Base-by-base conservation (phyloP, 2,888 invertebrate genomes). In the Amphimallon solstitiale region DNA sequence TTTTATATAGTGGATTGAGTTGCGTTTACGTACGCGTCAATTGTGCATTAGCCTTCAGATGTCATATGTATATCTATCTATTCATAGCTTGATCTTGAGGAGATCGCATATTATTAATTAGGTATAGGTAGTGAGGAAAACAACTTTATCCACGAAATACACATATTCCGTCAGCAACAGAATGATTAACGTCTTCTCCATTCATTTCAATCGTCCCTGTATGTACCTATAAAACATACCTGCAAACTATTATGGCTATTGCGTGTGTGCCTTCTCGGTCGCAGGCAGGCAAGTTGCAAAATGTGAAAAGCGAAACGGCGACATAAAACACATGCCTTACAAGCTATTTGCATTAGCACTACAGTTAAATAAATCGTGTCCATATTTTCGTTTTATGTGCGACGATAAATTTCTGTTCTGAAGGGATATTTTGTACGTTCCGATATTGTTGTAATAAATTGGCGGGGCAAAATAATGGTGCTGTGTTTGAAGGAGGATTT, bases 241-340 rank as follows among this genome's bases (percentile, higher is more conserved):
- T 17, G 6, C 4, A 45, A 45, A 17, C 17, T 19, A 9, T 29
- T 29, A 29, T 29, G 29, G 45, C 45, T 45, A 10, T 15, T 7
- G 19, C 45, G 45, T 10, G 45, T 19, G 45, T 17, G 10, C 45
- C 10, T 45, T 45, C 45, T 45, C 45, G 45, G 29, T 29, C 29
- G 9, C 45, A 45, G 17, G 9, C 45, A 45, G 17, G 10, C 45
- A 17, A 45, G 45, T 45, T 45, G 45, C 45, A n/a, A 45, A 45
- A n/a, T 45, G 45, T 45, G 45, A 45, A 17, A 45, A 45, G 45
- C 17, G 19, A 10, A n/a, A 45, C 45, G 45, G 45, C 45, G 45
- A 45, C 45, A 45, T 45, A 45, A 45, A 45, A 45, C 45, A 45
- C 45, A 45, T 45, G 10, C 45, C 45, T 12, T 45, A 45, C 45